phyloP scores from a whole-genome alignment of 2,113 vertebrate genomes.

The Sylvilagus bachmani region DNA sequence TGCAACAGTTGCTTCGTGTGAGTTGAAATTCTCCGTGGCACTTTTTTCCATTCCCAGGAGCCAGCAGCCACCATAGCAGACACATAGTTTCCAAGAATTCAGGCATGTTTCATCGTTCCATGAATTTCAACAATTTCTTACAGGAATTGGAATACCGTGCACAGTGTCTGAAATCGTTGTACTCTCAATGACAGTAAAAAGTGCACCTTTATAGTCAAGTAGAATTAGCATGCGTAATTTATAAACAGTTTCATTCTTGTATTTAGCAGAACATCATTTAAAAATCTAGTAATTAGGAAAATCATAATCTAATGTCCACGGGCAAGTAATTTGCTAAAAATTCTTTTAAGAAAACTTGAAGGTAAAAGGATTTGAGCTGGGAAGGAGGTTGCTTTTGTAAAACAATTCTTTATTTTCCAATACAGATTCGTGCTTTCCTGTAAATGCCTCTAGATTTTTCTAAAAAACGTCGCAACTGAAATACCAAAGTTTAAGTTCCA shows the following conservation, averaged over 20 bases:
- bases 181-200: conserved; percentile 76
- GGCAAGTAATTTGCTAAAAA: conserved; percentile 69
- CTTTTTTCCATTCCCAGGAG: conserved; percentile 87
- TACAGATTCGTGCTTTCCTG: conserved; percentile 69
- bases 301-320: conserved; percentile 64
- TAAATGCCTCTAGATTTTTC: conserved; percentile 74
- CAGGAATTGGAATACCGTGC: conserved; percentile 77
- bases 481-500: conserved; percentile 82
- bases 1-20: conserved; percentile 89
- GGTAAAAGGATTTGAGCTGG: conserved; percentile 65
- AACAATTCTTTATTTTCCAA: conserved; percentile 80
- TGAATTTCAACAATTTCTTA: conserved; percentile 89
- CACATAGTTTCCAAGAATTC: conserved; percentile 90
- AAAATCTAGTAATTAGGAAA: conserved; percentile 74
- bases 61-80: conserved; percentile 83
- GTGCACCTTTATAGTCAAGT: conserved; percentile 24
- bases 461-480: conserved; percentile 84
- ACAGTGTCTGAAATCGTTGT: conserved; percentile 70
- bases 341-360: conserved; percentile 68
- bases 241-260: conserved; percentile 55
- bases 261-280: conserved; percentile 12
- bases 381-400: conserved; percentile 70
- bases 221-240: conserved; percentile 54
- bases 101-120: conserved; percentile 84
- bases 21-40: conserved; percentile 87